Evolutionary conservation across 1,140 invertebrate species (phyloP), one percentile per base, ranked within the genome.

Genomic region (Nymphalis io): DNA sequence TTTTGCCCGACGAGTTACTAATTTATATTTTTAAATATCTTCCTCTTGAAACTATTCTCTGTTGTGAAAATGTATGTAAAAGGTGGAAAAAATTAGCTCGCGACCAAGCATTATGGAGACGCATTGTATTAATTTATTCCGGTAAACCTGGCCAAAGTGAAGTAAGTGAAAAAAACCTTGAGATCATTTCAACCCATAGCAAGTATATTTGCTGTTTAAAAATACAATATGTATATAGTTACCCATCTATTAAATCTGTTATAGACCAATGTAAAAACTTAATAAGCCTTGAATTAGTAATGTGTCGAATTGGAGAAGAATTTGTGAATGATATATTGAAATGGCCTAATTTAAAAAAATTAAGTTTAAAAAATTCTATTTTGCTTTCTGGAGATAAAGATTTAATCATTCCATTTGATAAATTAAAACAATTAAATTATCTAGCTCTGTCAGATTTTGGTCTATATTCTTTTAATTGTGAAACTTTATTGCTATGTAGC

Each of bases 381-480:
- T 57, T 83, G 15, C 74, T 84, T n/a, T 64, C 63, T 23, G 82
- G 60, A 60, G 74, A 82, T 33, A 62, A 66, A 21, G 81, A 88
- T 65, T 72, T 87, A 60, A 46, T 78, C 3, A 80, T 92, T 63
- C 60, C 82, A 44, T 92, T 84, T 75, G 75, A 87, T 67, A 61
- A 83, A 15, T 86, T 90, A 51, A 82, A 85, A 70, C 57, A 84
- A 15, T 65, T 92, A 27, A 83, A 83, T 53, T 83, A 83, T 57
- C 74, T 92, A 55, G 71, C 76, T 55, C 78, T 92, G 23, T 86
- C 91, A 15, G 89, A 92, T 73, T 92, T 92, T 82, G 91, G 92
- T 21, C 75, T 92, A 2, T 80, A 74, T 51, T 33, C 78, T 55
- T 38, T 15, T 12, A 92, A 91, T 70, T 88, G 90, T 75, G 62